Base-by-base conservation (phyloP, 2,797 vertebrate genomes). In the Enteromius argenteus region DNA sequence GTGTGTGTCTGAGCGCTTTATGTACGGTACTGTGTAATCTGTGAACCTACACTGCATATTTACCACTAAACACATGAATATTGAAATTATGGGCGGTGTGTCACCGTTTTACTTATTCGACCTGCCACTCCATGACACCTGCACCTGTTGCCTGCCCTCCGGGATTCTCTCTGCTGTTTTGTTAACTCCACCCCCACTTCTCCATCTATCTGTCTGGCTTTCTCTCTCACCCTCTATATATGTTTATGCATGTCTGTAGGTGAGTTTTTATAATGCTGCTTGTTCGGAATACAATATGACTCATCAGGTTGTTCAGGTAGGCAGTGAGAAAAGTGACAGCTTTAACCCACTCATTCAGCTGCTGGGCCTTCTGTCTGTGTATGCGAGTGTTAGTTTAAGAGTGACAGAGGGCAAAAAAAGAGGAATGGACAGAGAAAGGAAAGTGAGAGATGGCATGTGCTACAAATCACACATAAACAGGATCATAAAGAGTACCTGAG, bases 41-140 rank as follows among this genome's bases (percentile, higher is more conserved):
- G 88, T 74, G 79, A 87, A 86, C 73, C 81, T 66, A 83, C 88
- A 11, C 86, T 89, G 88, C 75, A 89, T 87, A 86, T 87, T 89
- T 84, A 89, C 86, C 81, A 66, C 86, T 35, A 39, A 80, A 80
- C 69, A 73, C 81, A 86, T 86, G 86, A 84, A 87, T 87, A 89
- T 86, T 85, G 77, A 82, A 84, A 82, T 23, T 60, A 75, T 85
- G 72, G 71, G 86, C 67, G 84, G 74, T 32, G 75, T 67, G 85
- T 83, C 46, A 68, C 46, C 72, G 69, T 75, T 81, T 84, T 64
- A 44, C 80, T 79, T 83, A 77, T 71, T 83, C 46, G 5, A 85
- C 82, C 68, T 79, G 23, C 13, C 75, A 82, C 78, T 76, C 72
- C 73, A 53, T 53, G 68, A 69, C 66, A 82, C 72, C 66, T 71